A percentile compares a stretch with the other conserved stretches of the same genome.
These are phyloP conservation scores for Mormyrus hasselquistii DNA, from an alignment of 2,797 vertebrate genomes.

Conservation along the genomic window DNA sequence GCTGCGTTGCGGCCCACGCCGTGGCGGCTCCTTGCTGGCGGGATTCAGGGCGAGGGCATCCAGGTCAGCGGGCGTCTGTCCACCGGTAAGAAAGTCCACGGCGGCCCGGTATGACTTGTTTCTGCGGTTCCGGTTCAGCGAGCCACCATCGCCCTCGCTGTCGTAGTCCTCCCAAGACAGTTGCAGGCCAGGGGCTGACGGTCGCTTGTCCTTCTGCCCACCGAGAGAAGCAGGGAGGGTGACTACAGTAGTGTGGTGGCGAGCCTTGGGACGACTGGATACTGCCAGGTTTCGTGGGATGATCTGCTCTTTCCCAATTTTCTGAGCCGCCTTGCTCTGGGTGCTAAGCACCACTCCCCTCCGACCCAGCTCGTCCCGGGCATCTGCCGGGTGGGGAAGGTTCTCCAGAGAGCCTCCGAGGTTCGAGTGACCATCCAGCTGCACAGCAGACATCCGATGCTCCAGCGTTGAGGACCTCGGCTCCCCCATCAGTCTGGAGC, in stretches of 20 bases:
- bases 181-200: conserved; percentile 37
- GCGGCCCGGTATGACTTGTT: conserved; percentile 85
- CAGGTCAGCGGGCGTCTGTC: neutral
- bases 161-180: conserved; percentile 69
- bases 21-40: conserved; percentile 46
- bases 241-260: conserved; percentile 74
- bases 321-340: conserved; percentile 63
- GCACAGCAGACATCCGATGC: conserved; percentile 54
- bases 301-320: conserved; percentile 76
- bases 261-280: conserved; percentile 59
- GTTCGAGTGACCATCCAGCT: conserved; percentile 37
- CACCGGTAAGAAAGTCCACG: conserved; percentile 61
- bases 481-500: conserved; percentile 39
- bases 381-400: conserved; percentile 26
- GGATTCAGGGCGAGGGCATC: conserved; percentile 49
- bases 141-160: conserved; percentile 56
- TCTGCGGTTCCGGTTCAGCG: conserved; percentile 73
- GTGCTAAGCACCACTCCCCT: conserved; percentile 73
- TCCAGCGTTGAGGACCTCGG: conserved; percentile 56
- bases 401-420: neutral
- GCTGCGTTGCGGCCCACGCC: conserved; percentile 32
- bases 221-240: conserved; percentile 54
- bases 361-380: neutral
- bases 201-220: conserved; percentile 39
- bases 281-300: conserved; percentile 76